These are phyloP conservation scores for Manis crassicaudata DNA, from an alignment of 2,797 vertebrate species.

Conservation along the genomic window DNA sequence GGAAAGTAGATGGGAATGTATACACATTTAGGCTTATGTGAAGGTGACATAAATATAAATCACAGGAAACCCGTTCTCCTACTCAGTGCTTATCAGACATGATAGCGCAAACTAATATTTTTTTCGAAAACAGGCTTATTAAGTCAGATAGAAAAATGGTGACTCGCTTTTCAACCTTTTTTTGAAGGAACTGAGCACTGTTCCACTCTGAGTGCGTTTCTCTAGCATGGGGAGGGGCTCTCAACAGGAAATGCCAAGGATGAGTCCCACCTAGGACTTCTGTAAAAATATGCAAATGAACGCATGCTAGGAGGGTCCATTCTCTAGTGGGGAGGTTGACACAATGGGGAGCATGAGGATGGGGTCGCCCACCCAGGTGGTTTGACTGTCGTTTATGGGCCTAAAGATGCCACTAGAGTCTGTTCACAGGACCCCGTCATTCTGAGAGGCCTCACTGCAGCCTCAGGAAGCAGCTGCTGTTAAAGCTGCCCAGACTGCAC, in stretches of 20 bases:
- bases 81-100: slow-evolving; percentile 57
- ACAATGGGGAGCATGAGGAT: neutral
- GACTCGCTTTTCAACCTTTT: slow-evolving; percentile 36
- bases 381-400: slow-evolving; percentile 31
- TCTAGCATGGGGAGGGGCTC: neutral
- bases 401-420: neutral
- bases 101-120: slow-evolving; percentile 38
- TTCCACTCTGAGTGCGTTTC: neutral
- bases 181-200: neutral
- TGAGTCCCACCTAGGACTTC: neutral
- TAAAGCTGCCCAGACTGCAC: slow-evolving; percentile 51
- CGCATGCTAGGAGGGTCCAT: neutral
- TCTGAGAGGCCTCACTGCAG: slow-evolving; percentile 50
- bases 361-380: neutral
- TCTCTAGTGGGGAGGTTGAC: slow-evolving; percentile 11
- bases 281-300: neutral
- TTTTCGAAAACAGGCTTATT: slow-evolving; percentile 57
- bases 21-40: slow-evolving; percentile 48
- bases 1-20: slow-evolving; percentile 50
- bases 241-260: neutral
- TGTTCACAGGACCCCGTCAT: slow-evolving; percentile 14
- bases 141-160: slow-evolving; percentile 65
- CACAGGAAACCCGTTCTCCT: slow-evolving; percentile 19
- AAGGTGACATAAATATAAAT: slow-evolving; percentile 62
- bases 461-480: slow-evolving; percentile 29